Conservation (phyloP, 2,888 invertebrate species). For the Tipula unca region DNA sequence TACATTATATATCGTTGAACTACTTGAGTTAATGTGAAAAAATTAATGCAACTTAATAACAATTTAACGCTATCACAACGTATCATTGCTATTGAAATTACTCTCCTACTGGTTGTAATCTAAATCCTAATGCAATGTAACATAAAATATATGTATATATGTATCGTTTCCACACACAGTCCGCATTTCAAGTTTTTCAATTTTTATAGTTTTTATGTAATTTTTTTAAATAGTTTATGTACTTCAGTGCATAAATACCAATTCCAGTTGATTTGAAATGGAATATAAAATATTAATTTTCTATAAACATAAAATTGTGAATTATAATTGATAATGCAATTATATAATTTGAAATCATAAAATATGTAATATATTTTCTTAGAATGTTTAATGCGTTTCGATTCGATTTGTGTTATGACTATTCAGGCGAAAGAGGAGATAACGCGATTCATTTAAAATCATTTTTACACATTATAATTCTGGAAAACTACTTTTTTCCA, state of each 20-base stretch:
- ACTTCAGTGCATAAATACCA: background rate
- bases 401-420: background rate
- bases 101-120: background rate
- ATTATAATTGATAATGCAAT: constrained; percentile 8
- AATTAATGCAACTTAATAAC: background rate
- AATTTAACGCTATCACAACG: background rate
- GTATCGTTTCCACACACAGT: background rate
- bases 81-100: background rate
- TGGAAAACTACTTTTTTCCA: background rate
- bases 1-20: background rate
- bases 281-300: background rate
- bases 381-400: background rate
- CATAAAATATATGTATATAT: background rate
- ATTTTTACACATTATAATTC: background rate
- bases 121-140: background rate
- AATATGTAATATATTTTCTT: background rate
- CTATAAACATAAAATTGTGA: background rate
- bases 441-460: background rate
- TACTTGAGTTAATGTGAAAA: background rate
- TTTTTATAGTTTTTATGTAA: background rate
- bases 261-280: background rate
- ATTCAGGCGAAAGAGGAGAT: background rate
- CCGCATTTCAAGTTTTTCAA: background rate
- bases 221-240: too few species aligned
- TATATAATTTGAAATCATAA: background rate